Evolutionary conservation across 64 coral and sea anemone species (phyloP).

Genomic region (Trachythela sp.): DNA sequence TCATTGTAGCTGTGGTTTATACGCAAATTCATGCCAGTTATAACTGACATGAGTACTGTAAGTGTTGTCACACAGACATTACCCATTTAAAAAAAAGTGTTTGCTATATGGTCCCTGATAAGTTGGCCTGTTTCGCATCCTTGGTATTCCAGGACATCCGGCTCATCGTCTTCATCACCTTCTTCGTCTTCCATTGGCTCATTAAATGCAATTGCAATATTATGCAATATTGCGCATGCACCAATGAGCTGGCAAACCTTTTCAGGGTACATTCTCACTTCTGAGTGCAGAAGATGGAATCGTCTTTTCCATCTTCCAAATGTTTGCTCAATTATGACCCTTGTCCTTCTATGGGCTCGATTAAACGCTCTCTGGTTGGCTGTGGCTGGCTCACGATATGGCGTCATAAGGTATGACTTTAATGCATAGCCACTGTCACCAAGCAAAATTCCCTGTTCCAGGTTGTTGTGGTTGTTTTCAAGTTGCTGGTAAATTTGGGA

Average conservation of each 20-base stretch:
- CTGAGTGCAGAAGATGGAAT: slow-evolving; percentile 22
- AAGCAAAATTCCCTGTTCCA: background rate
- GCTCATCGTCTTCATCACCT: slow-evolving; percentile 16
- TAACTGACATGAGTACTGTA: no score
- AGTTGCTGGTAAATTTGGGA: background rate
- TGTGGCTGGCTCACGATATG: background rate
- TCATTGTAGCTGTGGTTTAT: no score
- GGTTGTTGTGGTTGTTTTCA: background rate
- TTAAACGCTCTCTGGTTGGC: background rate
- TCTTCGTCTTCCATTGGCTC: slow-evolving; percentile 35
- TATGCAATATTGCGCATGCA: slow-evolving; percentile 26
- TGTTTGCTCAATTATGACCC: background rate
- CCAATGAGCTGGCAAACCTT: slow-evolving; percentile 39
- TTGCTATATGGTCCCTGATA: slow-evolving; percentile 32
- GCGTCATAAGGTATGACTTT: background rate
- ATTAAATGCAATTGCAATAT: slow-evolving; percentile 30
- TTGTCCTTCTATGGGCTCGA: background rate
- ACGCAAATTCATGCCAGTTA: no score
- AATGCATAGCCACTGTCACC: background rate
- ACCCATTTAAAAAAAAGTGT: slow-evolving; percentile 33
- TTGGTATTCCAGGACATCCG: slow-evolving; percentile 7
- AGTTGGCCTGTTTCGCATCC: background rate
- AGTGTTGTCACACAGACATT: no score
- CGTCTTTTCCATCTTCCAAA: background rate
- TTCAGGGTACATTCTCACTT: slow-evolving; percentile 15